Evolutionary conservation across 2,113 vertebrate genomes (phyloP).

Genomic region (Xenopus borealis): DNA sequence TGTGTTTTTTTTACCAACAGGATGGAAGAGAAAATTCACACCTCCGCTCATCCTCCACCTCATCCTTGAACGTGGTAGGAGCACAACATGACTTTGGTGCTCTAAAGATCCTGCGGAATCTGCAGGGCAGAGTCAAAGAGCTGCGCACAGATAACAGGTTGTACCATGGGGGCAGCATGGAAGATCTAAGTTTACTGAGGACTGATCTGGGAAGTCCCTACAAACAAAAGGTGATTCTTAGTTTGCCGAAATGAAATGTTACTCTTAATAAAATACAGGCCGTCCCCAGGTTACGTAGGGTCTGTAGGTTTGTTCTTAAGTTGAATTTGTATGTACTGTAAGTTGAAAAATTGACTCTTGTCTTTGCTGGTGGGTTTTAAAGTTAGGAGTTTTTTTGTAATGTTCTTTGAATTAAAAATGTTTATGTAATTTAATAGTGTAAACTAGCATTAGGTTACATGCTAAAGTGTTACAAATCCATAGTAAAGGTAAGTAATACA

Average conservation of each 20-base stretch:
- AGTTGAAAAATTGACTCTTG: too few species aligned
- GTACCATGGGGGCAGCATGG: slow-evolving; percentile 39
- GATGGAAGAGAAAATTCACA: slow-evolving; percentile 40
- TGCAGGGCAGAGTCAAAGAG: slow-evolving; percentile 67
- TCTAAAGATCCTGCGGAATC: slow-evolving; percentile 63
- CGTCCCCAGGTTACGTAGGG: too few species aligned
- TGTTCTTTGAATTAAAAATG: too few species aligned
- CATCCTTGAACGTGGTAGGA: slow-evolving; percentile 37
- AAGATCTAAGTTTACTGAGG: slow-evolving; percentile 10
- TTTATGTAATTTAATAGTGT: too few species aligned
- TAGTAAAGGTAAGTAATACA: too few species aligned
- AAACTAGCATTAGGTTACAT: too few species aligned
- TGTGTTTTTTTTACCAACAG: slow-evolving; percentile 46
- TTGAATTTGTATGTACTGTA: too few species aligned
- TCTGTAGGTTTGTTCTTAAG: too few species aligned
- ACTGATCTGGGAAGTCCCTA: slow-evolving; percentile 53
- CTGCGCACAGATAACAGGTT: slow-evolving; percentile 60
- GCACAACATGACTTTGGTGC: slow-evolving; percentile 56
- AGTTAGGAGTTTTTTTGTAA: too few species aligned
- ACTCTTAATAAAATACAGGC: neutral
- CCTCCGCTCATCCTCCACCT: slow-evolving; percentile 38
- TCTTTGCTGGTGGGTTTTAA: too few species aligned
- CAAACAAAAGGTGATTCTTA: slow-evolving; percentile 52
- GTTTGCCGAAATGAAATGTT: neutral
- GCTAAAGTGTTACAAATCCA: too few species aligned